Evolutionary conservation across 2,113 vertebrate species (phyloP).

Genomic region (Willisornis vidua): DNA sequence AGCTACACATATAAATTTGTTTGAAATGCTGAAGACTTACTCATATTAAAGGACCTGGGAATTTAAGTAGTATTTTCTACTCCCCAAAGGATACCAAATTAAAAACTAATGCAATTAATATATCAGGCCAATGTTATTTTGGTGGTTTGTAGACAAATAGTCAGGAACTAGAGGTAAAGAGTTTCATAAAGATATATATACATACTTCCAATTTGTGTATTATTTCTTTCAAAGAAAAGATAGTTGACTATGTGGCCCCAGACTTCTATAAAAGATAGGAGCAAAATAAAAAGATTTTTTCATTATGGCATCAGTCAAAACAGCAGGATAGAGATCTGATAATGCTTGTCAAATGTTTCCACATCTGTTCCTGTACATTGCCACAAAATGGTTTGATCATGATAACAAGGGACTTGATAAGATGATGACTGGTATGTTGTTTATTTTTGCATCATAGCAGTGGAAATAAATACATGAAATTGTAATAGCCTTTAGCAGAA

Average conservation of each 20-base stretch:
- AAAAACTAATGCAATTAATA: neutral
- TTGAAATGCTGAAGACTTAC: neutral
- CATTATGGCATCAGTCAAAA: neutral
- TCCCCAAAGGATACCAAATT: neutral
- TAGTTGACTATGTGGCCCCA: neutral
- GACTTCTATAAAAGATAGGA: neutral
- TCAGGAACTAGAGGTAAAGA: neutral
- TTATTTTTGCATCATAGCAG: neutral
- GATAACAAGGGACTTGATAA: neutral
- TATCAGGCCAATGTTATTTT: neutral
- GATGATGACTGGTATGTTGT: neutral
- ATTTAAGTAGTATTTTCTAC: neutral
- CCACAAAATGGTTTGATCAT: neutral
- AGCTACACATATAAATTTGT: neutral
- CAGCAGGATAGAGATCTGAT: neutral
- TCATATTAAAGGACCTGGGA: neutral
- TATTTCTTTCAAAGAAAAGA: neutral
- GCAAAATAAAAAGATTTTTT: neutral
- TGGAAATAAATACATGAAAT: neutral
- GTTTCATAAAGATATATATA: neutral
- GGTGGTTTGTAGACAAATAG: neutral
- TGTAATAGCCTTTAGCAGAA: neutral
- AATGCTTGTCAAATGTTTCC: neutral
- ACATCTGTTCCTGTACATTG: neutral
- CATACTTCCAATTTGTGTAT: neutral